These are phyloP conservation scores for Boleophthalmus pectinirostris DNA, from an alignment of 2,113 vertebrate genomes.

Conservation along the genomic window DNA sequence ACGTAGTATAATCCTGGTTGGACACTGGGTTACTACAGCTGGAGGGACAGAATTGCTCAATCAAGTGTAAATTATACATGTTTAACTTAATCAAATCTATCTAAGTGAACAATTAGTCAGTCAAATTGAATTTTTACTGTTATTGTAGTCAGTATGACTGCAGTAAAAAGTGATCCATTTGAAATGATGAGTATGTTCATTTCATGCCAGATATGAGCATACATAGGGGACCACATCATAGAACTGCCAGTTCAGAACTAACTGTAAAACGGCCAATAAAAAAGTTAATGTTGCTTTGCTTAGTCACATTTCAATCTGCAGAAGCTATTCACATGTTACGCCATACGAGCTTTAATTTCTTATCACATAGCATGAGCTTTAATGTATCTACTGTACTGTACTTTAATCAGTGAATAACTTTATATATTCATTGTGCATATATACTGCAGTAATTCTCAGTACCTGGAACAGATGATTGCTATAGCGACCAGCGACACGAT, in stretches of 20 bases:
- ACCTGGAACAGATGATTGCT: conserved; percentile 93
- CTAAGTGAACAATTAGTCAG: neutral
- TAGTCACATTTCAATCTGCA: neutral
- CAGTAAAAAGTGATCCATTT: neutral
- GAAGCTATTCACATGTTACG: neutral
- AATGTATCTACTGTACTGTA: neutral
- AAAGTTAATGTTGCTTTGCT: neutral
- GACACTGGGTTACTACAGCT: no score
- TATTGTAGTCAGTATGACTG: neutral
- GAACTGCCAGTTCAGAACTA: conserved; percentile 1
- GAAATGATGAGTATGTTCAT: neutral
- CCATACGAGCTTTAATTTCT: neutral
- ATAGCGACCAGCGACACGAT: conserved; percentile 92
- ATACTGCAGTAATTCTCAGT: conserved; percentile 9
- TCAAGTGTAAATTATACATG: no score
- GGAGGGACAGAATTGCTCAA: no score
- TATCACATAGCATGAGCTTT: neutral
- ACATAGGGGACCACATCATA: neutral
- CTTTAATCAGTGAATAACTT: neutral
- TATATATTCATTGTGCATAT: neutral
- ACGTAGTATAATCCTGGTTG: no score
- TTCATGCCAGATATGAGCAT: neutral
- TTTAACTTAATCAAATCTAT: neutral
- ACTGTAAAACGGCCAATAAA: conserved; percentile 1
- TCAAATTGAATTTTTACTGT: neutral